Base-by-base conservation (phyloP, 1,140 invertebrate species). In the Dinoponera quadriceps region DNA sequence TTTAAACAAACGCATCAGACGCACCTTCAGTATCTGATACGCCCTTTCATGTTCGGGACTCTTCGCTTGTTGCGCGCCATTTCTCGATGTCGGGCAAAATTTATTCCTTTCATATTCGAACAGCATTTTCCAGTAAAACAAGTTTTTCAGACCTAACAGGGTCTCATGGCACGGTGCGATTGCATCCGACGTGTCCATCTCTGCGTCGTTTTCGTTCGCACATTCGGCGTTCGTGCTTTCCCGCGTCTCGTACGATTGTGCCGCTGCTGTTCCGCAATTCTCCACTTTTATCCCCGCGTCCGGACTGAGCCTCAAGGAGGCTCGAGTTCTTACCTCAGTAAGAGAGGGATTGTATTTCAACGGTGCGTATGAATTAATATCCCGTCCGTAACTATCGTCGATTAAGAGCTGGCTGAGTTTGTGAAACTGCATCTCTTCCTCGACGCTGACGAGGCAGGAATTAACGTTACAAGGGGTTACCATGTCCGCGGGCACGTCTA, bases 1-100 rank as follows among this genome's bases (percentile, higher is more conserved):
- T 57, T 90, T 91, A 62, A 94, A 94, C 54, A 94, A 87, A 69
- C 91, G 88, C 44, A 90, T 57, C 29, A 93, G 88, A n/a, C 94
- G 89, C 25, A 48, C 87, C 85, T 86, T 91, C 5, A 94, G 85
- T 62, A 90, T 33, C 22, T 86, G 57, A 11, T 93, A 86, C 86
- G n/a, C 84, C 33, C 59, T 78, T 83, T 22, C 89, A 66, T 44
- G 73, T 11, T 74, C 22, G 2, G 83, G 74, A 86, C 85, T 63
- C 84, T 89, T 20, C 0, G 33, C 29, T 75, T 16, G 5, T 11
- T 44, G 38, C 38, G 7, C 11, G 11, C 0, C 11, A 49, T 48
- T 62, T 38, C 68, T 74, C 5, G 29, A 66, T 60, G 22, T 44
- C 27, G 14, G 13, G 29, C 14, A 16, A 63, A 4, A 51, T 25